Evolutionary conservation across 2,888 invertebrate species (phyloP).

Genomic region (Cacoxenus indagator): DNA sequence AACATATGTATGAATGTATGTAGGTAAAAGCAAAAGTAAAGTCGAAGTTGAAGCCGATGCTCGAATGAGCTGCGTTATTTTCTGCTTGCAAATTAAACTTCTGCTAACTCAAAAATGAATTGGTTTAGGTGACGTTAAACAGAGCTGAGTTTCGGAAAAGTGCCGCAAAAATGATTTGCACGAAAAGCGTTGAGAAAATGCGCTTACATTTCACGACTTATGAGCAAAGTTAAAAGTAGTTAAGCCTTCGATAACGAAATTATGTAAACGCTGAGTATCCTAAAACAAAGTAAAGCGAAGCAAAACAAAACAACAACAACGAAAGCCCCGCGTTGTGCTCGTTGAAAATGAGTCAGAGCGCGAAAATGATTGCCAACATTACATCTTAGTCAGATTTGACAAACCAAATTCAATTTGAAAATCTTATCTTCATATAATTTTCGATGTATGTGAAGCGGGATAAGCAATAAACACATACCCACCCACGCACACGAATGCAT

Average conservation of each 20-base stretch:
- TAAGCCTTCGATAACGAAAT: slow-evolving; percentile 16
- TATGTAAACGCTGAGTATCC: not conserved
- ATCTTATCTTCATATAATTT: not conserved
- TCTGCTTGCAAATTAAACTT: not conserved
- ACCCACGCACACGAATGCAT: not conserved
- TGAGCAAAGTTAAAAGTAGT: slow-evolving; percentile 7
- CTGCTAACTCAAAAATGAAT: not conserved
- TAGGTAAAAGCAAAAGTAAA: not conserved
- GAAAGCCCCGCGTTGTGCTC: not conserved
- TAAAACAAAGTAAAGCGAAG: not conserved
- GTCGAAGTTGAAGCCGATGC: not conserved
- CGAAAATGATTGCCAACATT: not conserved
- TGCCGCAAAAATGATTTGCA: not conserved
- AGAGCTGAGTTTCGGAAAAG: not conserved
- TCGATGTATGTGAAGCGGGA: not conserved
- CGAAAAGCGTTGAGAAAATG: not conserved
- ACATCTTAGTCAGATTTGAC: not conserved
- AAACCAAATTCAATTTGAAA: not conserved
- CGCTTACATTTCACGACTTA: slow-evolving; percentile 6
- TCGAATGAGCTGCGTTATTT: not conserved
- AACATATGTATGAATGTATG: not conserved
- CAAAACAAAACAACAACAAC: not conserved
- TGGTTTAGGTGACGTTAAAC: not conserved
- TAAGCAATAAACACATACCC: not conserved
- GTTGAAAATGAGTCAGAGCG: not conserved